Percentiles rank a stretch among this genome's conserved stretches.
Evolutionary conservation across 2,888 invertebrate species (phyloP).

Genomic region (Galeruca laticollis): DNA sequence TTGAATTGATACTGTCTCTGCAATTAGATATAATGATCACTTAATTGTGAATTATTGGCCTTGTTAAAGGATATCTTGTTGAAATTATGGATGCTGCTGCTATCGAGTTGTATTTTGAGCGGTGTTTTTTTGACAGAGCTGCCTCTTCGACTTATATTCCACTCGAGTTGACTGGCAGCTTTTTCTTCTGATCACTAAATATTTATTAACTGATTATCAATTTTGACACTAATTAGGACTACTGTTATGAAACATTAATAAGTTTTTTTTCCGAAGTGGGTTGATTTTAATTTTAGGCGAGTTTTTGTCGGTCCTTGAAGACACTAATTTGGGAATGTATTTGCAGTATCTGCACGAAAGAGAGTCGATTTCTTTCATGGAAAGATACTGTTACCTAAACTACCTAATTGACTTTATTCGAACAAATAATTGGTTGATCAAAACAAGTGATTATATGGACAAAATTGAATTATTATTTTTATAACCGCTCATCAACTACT

Average conservation of each 20-base stretch:
- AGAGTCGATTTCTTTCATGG: neutral
- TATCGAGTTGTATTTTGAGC: conserved; percentile 45
- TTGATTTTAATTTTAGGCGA: neutral
- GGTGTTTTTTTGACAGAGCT: conserved; percentile 39
- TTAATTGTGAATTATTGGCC: conserved; percentile 67
- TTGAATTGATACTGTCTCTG: conserved; percentile 62
- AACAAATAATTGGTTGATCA: no score
- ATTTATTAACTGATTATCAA: conserved; percentile 53
- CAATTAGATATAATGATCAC: conserved; percentile 67
- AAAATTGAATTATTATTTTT: no score
- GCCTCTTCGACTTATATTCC: conserved; percentile 35
- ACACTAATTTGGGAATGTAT: neutral
- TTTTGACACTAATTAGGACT: conserved; percentile 46
- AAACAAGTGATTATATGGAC: no score
- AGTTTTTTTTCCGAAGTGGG: conserved; percentile 13
- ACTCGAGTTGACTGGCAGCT: conserved; percentile 35
- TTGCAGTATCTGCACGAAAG: neutral
- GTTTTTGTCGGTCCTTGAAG: neutral
- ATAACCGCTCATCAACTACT: no score
- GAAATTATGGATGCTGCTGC: conserved; percentile 61
- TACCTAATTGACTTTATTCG: neutral
- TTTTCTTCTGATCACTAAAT: conserved; percentile 46
- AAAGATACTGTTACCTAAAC: neutral
- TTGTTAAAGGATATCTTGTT: conserved; percentile 64
- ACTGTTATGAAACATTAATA: conserved; percentile 37